Conservation (phyloP, 2,797 vertebrate species). For the Synaphobranchus kaupii region DNA sequence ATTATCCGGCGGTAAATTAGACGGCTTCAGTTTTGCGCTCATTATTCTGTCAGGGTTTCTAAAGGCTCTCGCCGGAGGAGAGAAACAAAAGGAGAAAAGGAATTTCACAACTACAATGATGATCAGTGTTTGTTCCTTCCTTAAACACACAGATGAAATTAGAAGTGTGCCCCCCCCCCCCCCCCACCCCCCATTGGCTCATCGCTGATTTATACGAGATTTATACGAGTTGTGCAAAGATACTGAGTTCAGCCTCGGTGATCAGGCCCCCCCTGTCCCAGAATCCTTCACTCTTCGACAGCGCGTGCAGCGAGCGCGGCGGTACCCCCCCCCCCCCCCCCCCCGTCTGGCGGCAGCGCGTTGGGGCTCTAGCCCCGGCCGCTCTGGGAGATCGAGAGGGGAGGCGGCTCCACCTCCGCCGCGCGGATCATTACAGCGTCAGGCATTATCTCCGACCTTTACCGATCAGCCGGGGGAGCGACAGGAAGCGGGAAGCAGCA, state of each 20-base stretch:
- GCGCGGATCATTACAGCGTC: constrained; percentile 35
- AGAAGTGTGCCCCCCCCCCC: no score
- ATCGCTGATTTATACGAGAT: not conserved
- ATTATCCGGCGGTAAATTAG: not conserved
- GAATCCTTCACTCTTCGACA: not conserved
- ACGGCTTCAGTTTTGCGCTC: not conserved
- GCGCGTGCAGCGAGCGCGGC: not conserved
- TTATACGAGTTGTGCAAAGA: not conserved
- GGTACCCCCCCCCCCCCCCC: no score
- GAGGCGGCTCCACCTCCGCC: not conserved
- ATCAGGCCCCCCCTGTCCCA: not conserved
- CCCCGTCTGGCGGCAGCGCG: not conserved
- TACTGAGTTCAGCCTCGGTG: not conserved
- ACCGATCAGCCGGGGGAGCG: constrained; percentile 30
- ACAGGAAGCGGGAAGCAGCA: constrained; percentile 39
- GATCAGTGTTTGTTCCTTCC: not conserved
- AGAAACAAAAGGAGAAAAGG: not conserved
- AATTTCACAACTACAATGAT: not conserved
- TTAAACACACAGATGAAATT: not conserved
- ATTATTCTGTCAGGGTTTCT: not conserved
- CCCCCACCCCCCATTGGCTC: no score
- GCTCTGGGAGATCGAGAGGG: not conserved
- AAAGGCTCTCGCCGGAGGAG: not conserved
- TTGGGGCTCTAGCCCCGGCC: not conserved
- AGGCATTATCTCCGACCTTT: constrained; percentile 48